phyloP scores from a whole-genome alignment of 2,888 invertebrate genomes.

The Tiphia femorata region DNA sequence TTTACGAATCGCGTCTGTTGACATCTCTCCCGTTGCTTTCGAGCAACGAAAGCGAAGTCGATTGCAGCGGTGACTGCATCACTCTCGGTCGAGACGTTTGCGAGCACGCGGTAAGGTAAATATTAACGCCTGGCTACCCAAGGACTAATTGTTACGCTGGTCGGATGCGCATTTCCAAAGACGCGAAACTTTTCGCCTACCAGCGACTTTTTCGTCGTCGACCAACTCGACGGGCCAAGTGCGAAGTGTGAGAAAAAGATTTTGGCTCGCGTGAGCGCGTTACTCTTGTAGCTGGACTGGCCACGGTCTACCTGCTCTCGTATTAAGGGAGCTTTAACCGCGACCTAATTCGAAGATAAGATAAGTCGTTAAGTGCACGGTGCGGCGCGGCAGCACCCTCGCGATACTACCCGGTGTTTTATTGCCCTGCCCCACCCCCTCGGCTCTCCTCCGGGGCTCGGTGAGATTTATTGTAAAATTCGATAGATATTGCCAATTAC shows the following conservation, averaged over 20 bases:
- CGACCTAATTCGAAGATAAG: conserved; percentile 64
- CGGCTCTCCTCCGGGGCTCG: conserved; percentile 42
- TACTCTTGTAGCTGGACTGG: neutral
- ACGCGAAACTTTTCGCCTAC: neutral
- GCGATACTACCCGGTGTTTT: conserved; percentile 61
- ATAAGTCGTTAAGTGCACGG: conserved; percentile 64
- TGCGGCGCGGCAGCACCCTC: conserved; percentile 48
- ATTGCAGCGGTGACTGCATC: conserved; percentile 24
- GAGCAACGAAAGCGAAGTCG: conserved; percentile 18
- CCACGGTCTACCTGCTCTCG: too few relatives aligned
- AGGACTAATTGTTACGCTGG: conserved; percentile 14
- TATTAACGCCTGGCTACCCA: conserved; percentile 23
- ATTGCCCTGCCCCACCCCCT: conserved; percentile 49
- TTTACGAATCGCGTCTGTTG: too few relatives aligned
- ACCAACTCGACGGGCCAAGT: neutral
- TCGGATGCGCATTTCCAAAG: conserved; percentile 2
- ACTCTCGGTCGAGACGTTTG: conserved; percentile 12
- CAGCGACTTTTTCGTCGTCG: neutral
- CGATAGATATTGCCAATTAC: conserved; percentile 66
- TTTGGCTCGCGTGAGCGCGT: neutral
- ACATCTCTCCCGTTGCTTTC: neutral
- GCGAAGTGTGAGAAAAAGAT: neutral
- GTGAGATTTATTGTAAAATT: conserved; percentile 64
- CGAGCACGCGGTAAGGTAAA: conserved; percentile 30
- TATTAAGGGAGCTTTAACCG: conserved; percentile 47